Evolutionary conservation across 2,113 vertebrate species (phyloP).

Genomic region (Panthera leo): DNA sequence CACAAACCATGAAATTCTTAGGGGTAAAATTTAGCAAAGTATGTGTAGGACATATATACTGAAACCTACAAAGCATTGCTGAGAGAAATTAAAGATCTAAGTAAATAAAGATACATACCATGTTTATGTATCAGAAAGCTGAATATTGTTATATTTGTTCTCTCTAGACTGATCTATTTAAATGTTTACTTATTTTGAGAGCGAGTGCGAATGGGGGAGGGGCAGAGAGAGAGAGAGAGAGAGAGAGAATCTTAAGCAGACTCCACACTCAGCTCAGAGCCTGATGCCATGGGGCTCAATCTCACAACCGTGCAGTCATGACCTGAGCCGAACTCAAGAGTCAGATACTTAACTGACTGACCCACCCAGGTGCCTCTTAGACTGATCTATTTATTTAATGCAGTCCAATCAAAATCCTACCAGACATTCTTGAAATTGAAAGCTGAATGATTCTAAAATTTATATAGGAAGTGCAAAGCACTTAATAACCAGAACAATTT

Average conservation of each 20-base stretch:
- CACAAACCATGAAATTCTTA: neutral
- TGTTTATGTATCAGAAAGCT: neutral
- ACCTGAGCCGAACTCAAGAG: no score
- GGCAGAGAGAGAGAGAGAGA: no score
- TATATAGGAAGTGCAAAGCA: neutral
- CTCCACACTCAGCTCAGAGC: no score
- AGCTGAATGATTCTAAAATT: neutral
- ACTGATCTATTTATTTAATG: neutral
- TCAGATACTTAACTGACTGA: no score
- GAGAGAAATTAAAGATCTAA: neutral
- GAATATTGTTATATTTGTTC: neutral
- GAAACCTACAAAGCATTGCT: neutral
- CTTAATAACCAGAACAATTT: neutral
- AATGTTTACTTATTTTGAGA: no score
- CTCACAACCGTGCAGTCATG: no score
- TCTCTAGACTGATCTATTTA: neutral
- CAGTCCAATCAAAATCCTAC: neutral
- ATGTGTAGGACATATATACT: neutral
- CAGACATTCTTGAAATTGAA: neutral
- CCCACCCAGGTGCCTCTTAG: neutral
- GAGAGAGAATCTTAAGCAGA: no score
- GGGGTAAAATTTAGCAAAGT: conserved; percentile 13
- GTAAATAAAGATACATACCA: neutral
- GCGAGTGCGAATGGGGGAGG: no score
- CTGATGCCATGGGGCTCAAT: no score